Base-by-base conservation (phyloP, 2,888 invertebrate genomes). In the Epistrophe grossulariae region DNA sequence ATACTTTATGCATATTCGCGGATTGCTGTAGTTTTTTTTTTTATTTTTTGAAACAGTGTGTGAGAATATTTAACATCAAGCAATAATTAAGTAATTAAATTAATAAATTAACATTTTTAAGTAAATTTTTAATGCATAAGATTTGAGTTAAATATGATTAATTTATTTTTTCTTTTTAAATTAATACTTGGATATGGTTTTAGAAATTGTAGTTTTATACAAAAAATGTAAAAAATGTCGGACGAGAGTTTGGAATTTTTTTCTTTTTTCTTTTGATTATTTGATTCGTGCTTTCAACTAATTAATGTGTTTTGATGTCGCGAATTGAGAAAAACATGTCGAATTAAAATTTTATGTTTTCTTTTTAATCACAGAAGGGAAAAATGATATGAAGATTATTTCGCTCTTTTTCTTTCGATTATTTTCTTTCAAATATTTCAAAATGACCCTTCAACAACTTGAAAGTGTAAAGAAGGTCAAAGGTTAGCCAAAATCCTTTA, bases 91-190 rank as follows among this genome's bases (percentile, higher is more conserved):
- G 64, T 31, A 57, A 81, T 81, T 73, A 59, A 77, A 24, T 24
- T 24, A 24, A 57, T 31, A 45, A 81, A 77, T 73, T 66, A 71
- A 48, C 57, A 77, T 40, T 70, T 77, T 71, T 77, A 71, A 62
- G 24, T 81, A 43, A 40, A 55, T 64, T 40, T 28, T 62, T 43
- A 76, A 38, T 70, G 70, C 40, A 70, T 17, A 38, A 1, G 13
- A 55, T 74, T 74, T 52, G 38, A 15, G 38, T 19, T 60, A 38
- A 35, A 60, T 62, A 38, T 19, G 38, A 4, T 6, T 31, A 7
- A 35, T 35, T 35, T n/a, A n/a, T 35, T 35, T 35, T 35, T 35
- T 35, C 9, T 9, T 7, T 35, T 35, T 35, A 2, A 64, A 19
- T 17, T 48, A 55, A 55, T 19, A 52, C 28, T 40, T 31, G 13